Conservation (phyloP, 2,113 vertebrate species). For the Uropsilus gracilis region DNA sequence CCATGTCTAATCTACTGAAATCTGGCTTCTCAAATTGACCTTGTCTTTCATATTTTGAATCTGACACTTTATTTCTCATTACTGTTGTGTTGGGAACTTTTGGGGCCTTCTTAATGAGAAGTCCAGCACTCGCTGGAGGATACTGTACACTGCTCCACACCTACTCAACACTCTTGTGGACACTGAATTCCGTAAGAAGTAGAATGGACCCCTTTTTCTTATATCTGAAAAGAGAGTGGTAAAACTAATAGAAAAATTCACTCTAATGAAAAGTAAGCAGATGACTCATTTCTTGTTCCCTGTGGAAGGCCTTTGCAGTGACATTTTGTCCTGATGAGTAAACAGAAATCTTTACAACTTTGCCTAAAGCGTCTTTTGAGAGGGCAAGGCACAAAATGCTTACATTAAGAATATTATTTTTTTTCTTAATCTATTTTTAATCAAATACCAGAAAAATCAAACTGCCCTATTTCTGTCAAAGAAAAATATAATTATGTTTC, state of each 20-base stretch:
- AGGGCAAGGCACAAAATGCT: background rate
- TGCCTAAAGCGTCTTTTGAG: constrained; percentile 24
- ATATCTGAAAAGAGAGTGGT: constrained; percentile 6
- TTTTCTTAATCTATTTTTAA: constrained; percentile 52
- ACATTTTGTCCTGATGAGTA: constrained; percentile 53
- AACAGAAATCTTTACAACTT: constrained; percentile 41
- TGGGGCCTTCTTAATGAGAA: background rate
- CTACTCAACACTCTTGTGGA: background rate
- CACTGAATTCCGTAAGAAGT: background rate
- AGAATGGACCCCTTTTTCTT: background rate
- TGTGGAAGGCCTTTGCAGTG: background rate
- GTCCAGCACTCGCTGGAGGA: background rate
- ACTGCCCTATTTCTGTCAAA: constrained; percentile 2
- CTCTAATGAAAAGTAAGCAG: constrained; percentile 38
- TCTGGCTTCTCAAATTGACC: background rate
- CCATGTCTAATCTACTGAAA: background rate
- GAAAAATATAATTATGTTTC: constrained; percentile 38
- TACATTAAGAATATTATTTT: constrained; percentile 22
- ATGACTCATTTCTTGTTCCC: background rate
- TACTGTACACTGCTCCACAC: background rate
- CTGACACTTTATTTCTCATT: background rate
- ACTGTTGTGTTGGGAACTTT: background rate
- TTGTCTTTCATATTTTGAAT: background rate
- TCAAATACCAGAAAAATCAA: constrained; percentile 16
- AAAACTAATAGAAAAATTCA: constrained; percentile 8